Conservation (phyloP, 1,140 invertebrate genomes). For the Drosophila athabasca region DNA sequence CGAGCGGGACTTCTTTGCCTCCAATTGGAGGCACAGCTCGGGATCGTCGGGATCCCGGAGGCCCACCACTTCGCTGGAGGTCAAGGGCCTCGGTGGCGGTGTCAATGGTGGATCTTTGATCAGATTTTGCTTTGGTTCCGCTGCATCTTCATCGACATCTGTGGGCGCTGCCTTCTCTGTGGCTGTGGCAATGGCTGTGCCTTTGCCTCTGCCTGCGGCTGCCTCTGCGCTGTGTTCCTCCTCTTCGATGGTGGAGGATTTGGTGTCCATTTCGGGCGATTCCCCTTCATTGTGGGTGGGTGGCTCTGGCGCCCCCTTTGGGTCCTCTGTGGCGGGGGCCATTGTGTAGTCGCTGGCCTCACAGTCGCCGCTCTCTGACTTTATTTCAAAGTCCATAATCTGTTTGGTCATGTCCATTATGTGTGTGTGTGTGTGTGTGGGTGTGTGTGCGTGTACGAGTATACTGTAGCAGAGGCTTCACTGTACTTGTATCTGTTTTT, state of each 20-base stretch:
- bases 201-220: not conserved
- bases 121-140: constrained; percentile 25
- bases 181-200: not conserved
- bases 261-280: not conserved
- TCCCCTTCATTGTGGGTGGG: not conserved
- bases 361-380: constrained; percentile 55
- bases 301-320: constrained; percentile 24
- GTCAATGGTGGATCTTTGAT: constrained; percentile 54
- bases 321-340: constrained; percentile 27
- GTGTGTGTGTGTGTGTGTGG: not conserved
- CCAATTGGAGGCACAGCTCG: constrained; percentile 63
- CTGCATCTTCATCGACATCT: constrained; percentile 15
- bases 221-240: constrained; percentile 20
- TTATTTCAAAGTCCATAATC: constrained; percentile 71
- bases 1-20: constrained; percentile 70
- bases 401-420: constrained; percentile 82
- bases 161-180: not conserved
- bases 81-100: constrained; percentile 73
- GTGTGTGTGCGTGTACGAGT: not conserved
- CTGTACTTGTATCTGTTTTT: not conserved
- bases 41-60: constrained; percentile 59
- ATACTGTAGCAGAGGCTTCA: constrained; percentile 1
- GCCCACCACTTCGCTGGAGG: constrained; percentile 77
- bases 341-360: constrained; percentile 63
- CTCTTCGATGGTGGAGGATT: constrained; percentile 12